Percentiles rank a stretch among this genome's conserved stretches.
These are phyloP conservation scores for Geotrypetes seraphini DNA, from an alignment of 2,797 vertebrate species.

Conservation along the genomic window DNA sequence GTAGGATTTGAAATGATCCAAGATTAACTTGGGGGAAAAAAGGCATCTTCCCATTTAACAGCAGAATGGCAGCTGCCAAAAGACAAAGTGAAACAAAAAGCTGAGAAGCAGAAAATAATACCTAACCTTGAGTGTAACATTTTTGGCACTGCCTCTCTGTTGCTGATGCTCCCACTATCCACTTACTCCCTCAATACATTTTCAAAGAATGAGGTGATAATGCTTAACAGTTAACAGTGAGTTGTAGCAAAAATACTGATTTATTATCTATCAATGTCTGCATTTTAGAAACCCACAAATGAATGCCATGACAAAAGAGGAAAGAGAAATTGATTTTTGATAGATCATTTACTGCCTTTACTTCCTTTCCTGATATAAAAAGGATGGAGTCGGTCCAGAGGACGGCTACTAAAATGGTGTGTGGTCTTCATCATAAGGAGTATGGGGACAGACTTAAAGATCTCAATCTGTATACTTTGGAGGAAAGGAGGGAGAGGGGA, in stretches of 20 bases:
- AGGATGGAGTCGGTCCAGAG: too few relatives aligned
- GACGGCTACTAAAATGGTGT: too few relatives aligned
- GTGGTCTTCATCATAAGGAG: too few relatives aligned
- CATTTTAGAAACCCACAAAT: slow-evolving; percentile 11
- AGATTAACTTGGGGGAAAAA: too few relatives aligned
- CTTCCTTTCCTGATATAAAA: too few relatives aligned
- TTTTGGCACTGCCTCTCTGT: slow-evolving; percentile 16
- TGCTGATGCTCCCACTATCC: slow-evolving; percentile 14
- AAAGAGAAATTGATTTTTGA: slow-evolving; percentile 4
- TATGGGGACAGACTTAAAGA: too few relatives aligned
- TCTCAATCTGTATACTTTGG: too few relatives aligned
- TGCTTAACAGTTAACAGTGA: slow-evolving; percentile 18
- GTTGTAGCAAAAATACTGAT: slow-evolving; percentile 16
- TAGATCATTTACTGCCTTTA: slow-evolving; percentile 8
- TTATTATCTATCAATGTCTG: slow-evolving; percentile 17
- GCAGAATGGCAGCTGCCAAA: slow-evolving; percentile 3
- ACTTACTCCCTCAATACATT: slow-evolving; percentile 24
- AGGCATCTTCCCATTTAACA: not conserved
- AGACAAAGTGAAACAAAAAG: slow-evolving; percentile 5
- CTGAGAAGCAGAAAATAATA: not conserved
- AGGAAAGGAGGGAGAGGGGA: too few relatives aligned
- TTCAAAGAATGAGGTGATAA: slow-evolving; percentile 15
- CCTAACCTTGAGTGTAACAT: not conserved
- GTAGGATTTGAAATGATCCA: too few relatives aligned
- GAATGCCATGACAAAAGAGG: slow-evolving; percentile 9